phyloP scores from a whole-genome alignment of 1,140 invertebrate species.

The Spodoptera litura region DNA sequence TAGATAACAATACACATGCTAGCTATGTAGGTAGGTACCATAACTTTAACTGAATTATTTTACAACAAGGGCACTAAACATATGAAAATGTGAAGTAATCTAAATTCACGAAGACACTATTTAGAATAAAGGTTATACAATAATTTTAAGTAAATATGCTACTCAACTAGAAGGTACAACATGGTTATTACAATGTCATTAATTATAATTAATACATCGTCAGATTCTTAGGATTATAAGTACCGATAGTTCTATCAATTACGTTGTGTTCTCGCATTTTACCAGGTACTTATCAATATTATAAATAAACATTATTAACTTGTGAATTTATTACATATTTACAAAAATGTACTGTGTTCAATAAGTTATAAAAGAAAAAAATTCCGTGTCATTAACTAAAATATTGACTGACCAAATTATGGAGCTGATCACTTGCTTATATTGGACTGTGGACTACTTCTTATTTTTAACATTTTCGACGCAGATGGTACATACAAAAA shows the following conservation, averaged over 20 bases:
- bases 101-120: constrained; percentile 34
- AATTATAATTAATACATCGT: not conserved
- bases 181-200: constrained; percentile 39
- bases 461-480: not conserved
- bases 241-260: constrained; percentile 25
- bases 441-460: not conserved
- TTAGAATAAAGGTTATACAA: constrained; percentile 34
- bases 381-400: not conserved
- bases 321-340: constrained; percentile 68
- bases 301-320: constrained; percentile 30
- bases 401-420: not conserved
- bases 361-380: constrained; percentile 30
- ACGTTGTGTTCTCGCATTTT: constrained; percentile 24
- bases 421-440: not conserved
- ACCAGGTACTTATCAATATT: constrained; percentile 13
- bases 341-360: constrained; percentile 57
- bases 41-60: constrained; percentile 49
- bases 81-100: constrained; percentile 25
- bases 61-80: constrained; percentile 31
- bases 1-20: constrained; percentile 49
- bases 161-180: constrained; percentile 50
- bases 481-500: not conserved
- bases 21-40: constrained; percentile 50
- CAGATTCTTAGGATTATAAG: constrained; percentile 41
- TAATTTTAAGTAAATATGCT: constrained; percentile 55